These are phyloP conservation scores for Chrysochloris asiatica DNA, from an alignment of 2,113 vertebrate species.

Conservation along the genomic window DNA sequence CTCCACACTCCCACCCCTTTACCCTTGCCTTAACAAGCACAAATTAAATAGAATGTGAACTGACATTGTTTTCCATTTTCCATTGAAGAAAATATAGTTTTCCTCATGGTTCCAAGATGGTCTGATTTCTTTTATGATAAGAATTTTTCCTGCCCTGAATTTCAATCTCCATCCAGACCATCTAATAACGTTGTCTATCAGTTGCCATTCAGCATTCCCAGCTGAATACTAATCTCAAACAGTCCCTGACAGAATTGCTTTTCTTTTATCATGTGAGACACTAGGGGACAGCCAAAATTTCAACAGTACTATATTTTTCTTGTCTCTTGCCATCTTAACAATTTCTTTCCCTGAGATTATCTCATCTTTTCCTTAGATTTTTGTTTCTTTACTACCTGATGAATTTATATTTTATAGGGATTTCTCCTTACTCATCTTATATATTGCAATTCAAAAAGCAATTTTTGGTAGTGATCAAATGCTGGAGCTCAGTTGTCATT, in stretches of 20 bases:
- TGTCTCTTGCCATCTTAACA: neutral
- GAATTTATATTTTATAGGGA: conserved; percentile 46
- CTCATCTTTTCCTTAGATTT: conserved; percentile 47
- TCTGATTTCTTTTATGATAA: neutral
- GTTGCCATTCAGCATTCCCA: neutral
- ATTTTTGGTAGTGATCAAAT: conserved; percentile 23
- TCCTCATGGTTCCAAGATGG: neutral
- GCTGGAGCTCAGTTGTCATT: neutral
- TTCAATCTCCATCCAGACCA: neutral
- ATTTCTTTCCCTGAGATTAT: conserved; percentile 50
- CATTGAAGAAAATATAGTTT: neutral
- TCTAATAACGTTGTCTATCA: neutral
- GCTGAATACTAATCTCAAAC: neutral
- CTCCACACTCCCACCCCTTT: neutral
- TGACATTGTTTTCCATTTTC: no score
- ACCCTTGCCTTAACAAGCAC: neutral
- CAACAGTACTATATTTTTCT: neutral
- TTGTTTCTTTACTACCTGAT: conserved; percentile 35
- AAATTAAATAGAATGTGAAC: conserved; percentile 4
- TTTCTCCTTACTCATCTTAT: neutral
- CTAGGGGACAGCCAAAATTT: neutral
- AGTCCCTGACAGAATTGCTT: neutral
- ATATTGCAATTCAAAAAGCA: neutral
- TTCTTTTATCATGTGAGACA: neutral
- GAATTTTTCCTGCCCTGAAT: neutral